Conservation (phyloP, 64 coral and sea anemone genomes). For the Actinia equina region DNA sequence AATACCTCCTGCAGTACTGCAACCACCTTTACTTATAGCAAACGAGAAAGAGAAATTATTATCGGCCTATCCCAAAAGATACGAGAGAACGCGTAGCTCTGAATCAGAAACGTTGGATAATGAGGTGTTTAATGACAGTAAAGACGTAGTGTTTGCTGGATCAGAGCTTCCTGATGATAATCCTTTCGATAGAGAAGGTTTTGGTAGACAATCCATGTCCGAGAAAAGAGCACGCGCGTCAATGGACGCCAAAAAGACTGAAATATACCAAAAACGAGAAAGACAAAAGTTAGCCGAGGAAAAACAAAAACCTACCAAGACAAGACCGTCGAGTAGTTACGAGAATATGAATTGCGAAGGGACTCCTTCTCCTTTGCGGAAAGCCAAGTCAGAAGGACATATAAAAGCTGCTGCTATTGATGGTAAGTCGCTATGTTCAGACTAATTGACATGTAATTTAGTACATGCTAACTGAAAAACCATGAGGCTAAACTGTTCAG, state of each 20-base stretch:
- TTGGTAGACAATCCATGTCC: constrained; percentile 98
- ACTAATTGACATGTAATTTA: too few relatives aligned
- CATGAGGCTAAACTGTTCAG: too few relatives aligned
- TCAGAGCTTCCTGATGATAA: constrained; percentile 23
- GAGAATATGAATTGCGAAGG: constrained; percentile 1
- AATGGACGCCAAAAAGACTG: constrained; percentile 72
- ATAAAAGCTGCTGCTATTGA: constrained; percentile 2
- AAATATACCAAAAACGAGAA: constrained; percentile 70
- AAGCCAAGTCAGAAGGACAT: constrained; percentile 18
- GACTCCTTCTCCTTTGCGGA: background rate
- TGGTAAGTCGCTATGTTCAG: constrained; percentile 3
- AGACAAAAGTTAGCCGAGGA: constrained; percentile 20
- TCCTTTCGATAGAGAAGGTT: constrained; percentile 79
- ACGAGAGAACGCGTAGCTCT: background rate
- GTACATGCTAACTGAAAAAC: too few relatives aligned
- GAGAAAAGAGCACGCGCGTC: constrained; percentile 81
- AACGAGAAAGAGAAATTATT: background rate
- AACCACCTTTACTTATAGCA: background rate
- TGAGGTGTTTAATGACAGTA: background rate
- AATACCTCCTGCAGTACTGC: background rate
- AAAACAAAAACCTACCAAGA: constrained; percentile 8
- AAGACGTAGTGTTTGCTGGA: constrained; percentile 16
- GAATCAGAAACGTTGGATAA: background rate
- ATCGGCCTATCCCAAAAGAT: background rate
- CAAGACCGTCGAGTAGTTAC: background rate